Evolutionary conservation across 2,888 invertebrate species (phyloP).

Genomic region (Unio pictorum): DNA sequence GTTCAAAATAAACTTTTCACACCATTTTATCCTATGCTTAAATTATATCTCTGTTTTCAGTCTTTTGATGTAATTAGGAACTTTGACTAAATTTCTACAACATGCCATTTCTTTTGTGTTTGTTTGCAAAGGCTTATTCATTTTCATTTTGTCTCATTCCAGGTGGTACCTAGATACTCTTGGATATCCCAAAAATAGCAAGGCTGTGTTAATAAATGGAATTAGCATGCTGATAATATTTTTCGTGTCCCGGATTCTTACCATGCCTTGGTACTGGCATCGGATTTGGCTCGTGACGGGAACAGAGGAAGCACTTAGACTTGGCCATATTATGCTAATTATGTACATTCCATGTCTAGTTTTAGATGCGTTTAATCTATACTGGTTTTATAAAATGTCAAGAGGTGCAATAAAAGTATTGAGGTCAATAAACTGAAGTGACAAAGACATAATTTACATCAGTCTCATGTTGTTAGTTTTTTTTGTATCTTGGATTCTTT

Average conservation of each 20-base stretch:
- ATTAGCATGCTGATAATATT: constrained; percentile 67
- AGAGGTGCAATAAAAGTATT: constrained; percentile 59
- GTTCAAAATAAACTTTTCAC: too few relatives aligned
- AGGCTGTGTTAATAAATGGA: constrained; percentile 63
- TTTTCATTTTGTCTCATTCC: constrained; percentile 22
- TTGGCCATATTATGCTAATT: constrained; percentile 67
- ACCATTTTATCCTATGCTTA: too few relatives aligned
- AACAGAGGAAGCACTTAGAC: constrained; percentile 51
- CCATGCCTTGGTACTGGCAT: constrained; percentile 67
- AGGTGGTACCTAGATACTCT: constrained; percentile 68
- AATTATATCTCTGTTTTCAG: too few relatives aligned
- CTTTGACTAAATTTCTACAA: too few relatives aligned
- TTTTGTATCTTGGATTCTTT: too few relatives aligned
- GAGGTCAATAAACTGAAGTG: background rate
- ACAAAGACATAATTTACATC: too few relatives aligned
- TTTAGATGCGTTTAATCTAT: constrained; percentile 66
- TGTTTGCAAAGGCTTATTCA: too few relatives aligned
- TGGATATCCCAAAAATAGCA: constrained; percentile 53
- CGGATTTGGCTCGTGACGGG: constrained; percentile 65
- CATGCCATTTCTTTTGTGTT: too few relatives aligned
- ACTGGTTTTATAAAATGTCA: constrained; percentile 68
- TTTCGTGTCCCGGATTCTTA: constrained; percentile 64
- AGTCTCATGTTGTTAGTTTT: too few relatives aligned
- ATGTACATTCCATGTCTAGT: constrained; percentile 63
- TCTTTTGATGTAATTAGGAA: too few relatives aligned